phyloP scores from a whole-genome alignment of 2,888 invertebrate genomes.

The Chloroclysta siterata region DNA sequence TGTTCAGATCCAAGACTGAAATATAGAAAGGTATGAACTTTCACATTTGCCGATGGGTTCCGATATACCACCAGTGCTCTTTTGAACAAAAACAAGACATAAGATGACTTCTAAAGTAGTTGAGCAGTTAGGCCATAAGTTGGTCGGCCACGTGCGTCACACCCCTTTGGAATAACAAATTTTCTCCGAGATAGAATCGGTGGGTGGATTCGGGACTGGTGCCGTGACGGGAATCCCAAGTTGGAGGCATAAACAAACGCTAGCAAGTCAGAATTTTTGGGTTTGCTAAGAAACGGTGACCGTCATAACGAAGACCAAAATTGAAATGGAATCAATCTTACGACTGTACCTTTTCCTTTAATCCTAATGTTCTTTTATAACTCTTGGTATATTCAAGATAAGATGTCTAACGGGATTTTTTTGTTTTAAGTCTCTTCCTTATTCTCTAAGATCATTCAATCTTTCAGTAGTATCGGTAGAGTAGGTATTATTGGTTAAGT shows the following conservation, averaged over 20 bases:
- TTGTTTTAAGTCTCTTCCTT: not conserved
- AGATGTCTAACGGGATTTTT: not conserved
- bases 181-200: constrained; percentile 44
- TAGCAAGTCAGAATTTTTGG: constrained; percentile 1
- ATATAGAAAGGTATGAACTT: no score
- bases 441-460: not conserved
- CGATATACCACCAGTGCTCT: not conserved
- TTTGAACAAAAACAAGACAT: not conserved
- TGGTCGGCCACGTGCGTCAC: constrained; percentile 17
- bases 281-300: not conserved
- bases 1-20: no score
- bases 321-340: not conserved
- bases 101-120: not conserved
- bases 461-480: no score
- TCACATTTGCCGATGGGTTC: not conserved
- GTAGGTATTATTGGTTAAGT: no score
- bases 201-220: constrained; percentile 48
- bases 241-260: constrained; percentile 23
- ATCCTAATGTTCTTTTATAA: not conserved
- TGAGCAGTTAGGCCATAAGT: constrained; percentile 12
- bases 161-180: constrained; percentile 47
- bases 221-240: constrained; percentile 47
- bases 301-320: not conserved
- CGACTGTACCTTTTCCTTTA: no score
- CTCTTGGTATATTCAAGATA: no score